Conservation (phyloP, 2,113 vertebrate genomes). For the Psilopsiagon aymara region DNA sequence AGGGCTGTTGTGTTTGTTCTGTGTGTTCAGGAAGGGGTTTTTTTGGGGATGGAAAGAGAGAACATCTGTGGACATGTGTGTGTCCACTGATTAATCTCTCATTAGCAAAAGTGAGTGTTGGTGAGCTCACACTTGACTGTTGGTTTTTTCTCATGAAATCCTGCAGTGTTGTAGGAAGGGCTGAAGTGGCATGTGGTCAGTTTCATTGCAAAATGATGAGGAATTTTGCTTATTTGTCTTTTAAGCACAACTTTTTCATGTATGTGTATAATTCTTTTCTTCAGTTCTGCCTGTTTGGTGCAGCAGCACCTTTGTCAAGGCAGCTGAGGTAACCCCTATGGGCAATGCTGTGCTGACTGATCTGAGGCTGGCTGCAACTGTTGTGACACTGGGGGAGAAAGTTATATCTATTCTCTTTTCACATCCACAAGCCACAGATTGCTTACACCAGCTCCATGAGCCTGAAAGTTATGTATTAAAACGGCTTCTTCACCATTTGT, state of each 20-base stretch:
- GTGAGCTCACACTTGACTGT: background rate
- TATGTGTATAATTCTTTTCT: background rate
- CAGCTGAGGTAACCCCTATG: fast-evolving
- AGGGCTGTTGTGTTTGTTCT: background rate
- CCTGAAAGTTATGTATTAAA: background rate
- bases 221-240: background rate
- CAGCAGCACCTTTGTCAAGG: background rate
- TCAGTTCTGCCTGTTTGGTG: background rate
- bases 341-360: background rate
- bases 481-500: background rate
- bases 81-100: background rate
- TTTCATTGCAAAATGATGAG: background rate
- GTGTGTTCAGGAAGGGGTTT: background rate
- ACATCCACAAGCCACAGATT: background rate
- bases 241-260: background rate
- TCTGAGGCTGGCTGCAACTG: background rate
- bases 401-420: background rate
- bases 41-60: background rate
- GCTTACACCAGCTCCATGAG: background rate
- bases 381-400: background rate
- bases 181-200: background rate
- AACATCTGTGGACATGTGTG: background rate
- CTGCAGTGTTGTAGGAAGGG: background rate
- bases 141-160: background rate
- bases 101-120: background rate